Percentiles rank a stretch among this genome's conserved stretches.
Conservation (phyloP, 2,797 vertebrate species). For the Stomatorhinus walkeri region DNA sequence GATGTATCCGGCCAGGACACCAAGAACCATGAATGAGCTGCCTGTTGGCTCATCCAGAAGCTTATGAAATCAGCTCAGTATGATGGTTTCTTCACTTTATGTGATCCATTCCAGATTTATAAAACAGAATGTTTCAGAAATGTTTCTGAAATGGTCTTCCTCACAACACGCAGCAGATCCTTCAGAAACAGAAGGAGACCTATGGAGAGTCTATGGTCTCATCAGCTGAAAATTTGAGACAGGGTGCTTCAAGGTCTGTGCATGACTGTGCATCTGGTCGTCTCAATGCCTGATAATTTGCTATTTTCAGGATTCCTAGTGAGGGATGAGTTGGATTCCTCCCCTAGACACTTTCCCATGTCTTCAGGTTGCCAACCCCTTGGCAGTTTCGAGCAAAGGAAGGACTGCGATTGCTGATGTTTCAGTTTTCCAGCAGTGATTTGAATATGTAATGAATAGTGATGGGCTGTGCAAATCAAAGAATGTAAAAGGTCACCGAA, state of each 20-base stretch:
- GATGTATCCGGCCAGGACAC: not conserved
- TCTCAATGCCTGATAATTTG: not conserved
- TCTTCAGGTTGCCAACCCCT: not conserved
- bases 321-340: not conserved
- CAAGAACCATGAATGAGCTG: not conserved
- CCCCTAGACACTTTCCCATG: not conserved
- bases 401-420: not conserved
- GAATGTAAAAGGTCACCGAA: not conserved
- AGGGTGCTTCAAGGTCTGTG: not conserved
- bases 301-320: slow-evolving; percentile 3
- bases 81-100: not conserved
- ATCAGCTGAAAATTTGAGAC: not conserved
- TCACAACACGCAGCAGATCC: not conserved
- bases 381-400: not conserved
- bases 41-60: not conserved
- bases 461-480: slow-evolving; percentile 12
- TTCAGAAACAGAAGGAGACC: not conserved
- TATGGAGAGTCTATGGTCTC: not conserved
- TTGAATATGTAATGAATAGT: slow-evolving; percentile 2
- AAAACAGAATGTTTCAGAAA: not conserved
- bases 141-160: not conserved
- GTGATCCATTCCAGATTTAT: not conserved
- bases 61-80: not conserved
- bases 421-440: not conserved
- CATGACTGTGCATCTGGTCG: not conserved